These are phyloP conservation scores for Anguilla japonica DNA, from an alignment of 2,113 vertebrate genomes.

Conservation along the genomic window DNA sequence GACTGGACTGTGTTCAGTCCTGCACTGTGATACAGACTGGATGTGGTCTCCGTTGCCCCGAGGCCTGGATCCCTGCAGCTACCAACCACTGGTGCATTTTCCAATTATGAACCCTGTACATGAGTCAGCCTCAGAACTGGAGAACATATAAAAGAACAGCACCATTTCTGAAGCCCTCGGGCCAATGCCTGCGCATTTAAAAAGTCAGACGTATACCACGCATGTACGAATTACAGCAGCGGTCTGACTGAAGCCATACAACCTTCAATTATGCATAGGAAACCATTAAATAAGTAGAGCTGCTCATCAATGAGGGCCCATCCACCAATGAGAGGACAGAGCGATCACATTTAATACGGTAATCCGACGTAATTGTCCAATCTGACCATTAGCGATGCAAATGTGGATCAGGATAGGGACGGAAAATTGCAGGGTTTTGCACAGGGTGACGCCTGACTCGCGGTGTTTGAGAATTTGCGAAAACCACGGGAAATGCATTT, in stretches of 20 bases:
- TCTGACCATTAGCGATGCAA: not conserved
- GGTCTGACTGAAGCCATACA: not conserved
- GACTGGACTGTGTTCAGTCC: not conserved
- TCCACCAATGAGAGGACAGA: not conserved
- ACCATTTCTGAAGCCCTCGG: conserved; percentile 45
- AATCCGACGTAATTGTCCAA: not conserved
- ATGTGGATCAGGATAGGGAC: not conserved
- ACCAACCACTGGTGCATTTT: conserved; percentile 37
- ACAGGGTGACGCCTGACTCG: not conserved
- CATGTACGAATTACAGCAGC: not conserved
- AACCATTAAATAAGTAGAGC: not conserved
- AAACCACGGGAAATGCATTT: conserved; percentile 9
- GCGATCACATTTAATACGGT: not conserved
- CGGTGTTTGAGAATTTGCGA: conserved; percentile 7
- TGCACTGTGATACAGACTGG: conserved; percentile 25
- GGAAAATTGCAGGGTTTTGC: not conserved
- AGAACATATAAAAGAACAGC: conserved; percentile 27
- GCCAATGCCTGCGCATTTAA: conserved; percentile 16
- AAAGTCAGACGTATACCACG: not conserved
- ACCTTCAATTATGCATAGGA: not conserved
- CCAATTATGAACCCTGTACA: conserved; percentile 7
- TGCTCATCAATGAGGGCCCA: not conserved
- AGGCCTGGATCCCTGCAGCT: conserved; percentile 29
- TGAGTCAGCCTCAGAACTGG: conserved; percentile 28
- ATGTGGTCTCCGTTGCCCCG: conserved; percentile 36